phyloP scores from a whole-genome alignment of 2,797 vertebrate species.

The Picus viridis region DNA sequence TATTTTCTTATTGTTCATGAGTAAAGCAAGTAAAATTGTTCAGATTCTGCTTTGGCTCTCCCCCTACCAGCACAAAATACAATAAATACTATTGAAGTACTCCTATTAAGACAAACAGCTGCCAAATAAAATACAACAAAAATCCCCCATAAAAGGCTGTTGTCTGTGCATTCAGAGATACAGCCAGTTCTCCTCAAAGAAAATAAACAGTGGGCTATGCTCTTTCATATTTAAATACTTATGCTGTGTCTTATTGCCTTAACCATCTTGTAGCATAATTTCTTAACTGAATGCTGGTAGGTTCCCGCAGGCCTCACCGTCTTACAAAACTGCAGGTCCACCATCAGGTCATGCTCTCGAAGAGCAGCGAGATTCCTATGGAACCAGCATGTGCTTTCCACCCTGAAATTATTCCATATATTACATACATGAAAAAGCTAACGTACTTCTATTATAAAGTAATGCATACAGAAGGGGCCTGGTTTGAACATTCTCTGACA shows the following conservation, averaged over 20 bases:
- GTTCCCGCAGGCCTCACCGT: neutral
- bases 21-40: slow-evolving; percentile 49
- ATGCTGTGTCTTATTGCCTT: neutral
- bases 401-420: neutral
- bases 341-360: neutral
- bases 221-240: slow-evolving; percentile 34
- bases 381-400: neutral
- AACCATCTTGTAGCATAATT: neutral
- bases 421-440: neutral
- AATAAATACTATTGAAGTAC: slow-evolving; percentile 49
- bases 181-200: slow-evolving; percentile 4
- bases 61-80: slow-evolving; percentile 51
- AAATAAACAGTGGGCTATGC: slow-evolving; percentile 34
- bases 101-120: slow-evolving; percentile 53
- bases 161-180: slow-evolving; percentile 56
- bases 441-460: neutral
- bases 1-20: slow-evolving; percentile 61
- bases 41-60: slow-evolving; percentile 42
- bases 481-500: neutral
- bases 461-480: neutral
- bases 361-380: rapidly evolving
- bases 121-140: slow-evolving; percentile 59
- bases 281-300: neutral
- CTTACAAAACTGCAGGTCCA: neutral
- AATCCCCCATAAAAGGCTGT: slow-evolving; percentile 49